Evolutionary conservation across 2,888 invertebrate species (phyloP), one percentile per base, ranked within the genome.

Genomic region (Chymomyza amoena): DNA sequence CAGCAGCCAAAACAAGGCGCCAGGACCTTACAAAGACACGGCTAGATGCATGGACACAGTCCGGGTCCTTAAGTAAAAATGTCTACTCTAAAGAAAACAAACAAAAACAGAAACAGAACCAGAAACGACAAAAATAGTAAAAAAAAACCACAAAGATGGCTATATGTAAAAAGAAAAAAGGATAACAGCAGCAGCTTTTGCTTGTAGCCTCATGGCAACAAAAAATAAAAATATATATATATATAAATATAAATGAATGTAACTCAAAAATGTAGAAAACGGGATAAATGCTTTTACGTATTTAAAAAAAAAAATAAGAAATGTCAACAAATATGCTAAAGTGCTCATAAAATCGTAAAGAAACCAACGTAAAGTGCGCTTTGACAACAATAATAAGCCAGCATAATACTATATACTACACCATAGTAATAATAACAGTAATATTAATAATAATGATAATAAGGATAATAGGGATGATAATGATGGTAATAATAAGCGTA

Each of bases 1-100:
- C 32, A 60, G 60, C 60, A 50, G 56, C 39, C 45, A 50, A 45
- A 45, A n/a, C 15, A 63, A 45, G 32, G 32, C 32, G 32, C 39
- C 39, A 68, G 39, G 7, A 57, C 20, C 50, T 15, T 20, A 62
- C 36, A 62, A 62, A 62, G 39, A 39, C 20, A 32, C 32, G 32
- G 32, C 32, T 32, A 32, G 32, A 7, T 7, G 7, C 32, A 32
- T 32, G 32, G 32, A 32, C 32, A 32, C 7, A 32, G 7, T 32
- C 6, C 32, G 32, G 9, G 7, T 32, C 32, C 32, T 32, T 3
- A 45, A 45, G 13, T 2, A 45, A 10, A 39, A 45, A 5, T 45
- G 39, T 45, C 13, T 45, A 45, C 39, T 45, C 39, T 7, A 45
- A 45, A 45, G 39, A 13, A 45, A 45, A 13, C 39, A 45, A 45